Conservation (phyloP, 2,113 vertebrate species). For the Zosterops pallidus region DNA sequence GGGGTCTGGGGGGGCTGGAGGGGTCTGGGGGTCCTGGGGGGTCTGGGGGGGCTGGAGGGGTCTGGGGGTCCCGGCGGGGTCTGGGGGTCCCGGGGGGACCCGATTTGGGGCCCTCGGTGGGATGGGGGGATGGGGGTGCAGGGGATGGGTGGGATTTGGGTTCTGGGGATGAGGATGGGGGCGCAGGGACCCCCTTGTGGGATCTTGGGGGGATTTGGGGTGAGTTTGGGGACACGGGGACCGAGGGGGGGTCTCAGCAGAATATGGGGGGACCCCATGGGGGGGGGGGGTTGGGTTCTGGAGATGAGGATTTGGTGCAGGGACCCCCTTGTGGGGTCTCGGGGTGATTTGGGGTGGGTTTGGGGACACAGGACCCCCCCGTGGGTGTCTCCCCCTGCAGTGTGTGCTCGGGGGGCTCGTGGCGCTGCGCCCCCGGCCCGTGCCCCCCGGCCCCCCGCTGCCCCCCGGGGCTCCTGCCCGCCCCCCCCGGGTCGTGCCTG, state of each 20-base stretch:
- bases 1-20: not conserved
- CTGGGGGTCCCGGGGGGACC: too few relatives aligned
- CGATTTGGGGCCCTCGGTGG: too few relatives aligned
- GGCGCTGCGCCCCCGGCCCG: constrained; percentile 76
- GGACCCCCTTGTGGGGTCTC: not conserved
- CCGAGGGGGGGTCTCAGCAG: not conserved
- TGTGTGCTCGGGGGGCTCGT: constrained; percentile 74
- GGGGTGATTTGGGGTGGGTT: not conserved
- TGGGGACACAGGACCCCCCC: too few relatives aligned
- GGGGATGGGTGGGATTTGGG: too few relatives aligned
- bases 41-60: not conserved
- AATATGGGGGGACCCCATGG: too few relatives aligned
- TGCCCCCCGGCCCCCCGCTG: constrained; percentile 75
- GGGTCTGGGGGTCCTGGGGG: too few relatives aligned
- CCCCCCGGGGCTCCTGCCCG: constrained; percentile 77
- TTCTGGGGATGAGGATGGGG: too few relatives aligned
- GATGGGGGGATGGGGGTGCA: too few relatives aligned
- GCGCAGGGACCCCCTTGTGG: not conserved
- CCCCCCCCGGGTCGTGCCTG: constrained; percentile 78
- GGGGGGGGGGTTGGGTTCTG: too few relatives aligned
- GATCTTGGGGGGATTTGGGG: not conserved
- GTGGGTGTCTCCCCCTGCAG: constrained; percentile 35
- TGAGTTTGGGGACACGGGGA: too few relatives aligned
- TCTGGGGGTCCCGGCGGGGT: not conserved
- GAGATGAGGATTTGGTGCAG: too few relatives aligned